Conservation (phyloP, 2,797 vertebrate genomes). For the Silurus aristotelis region DNA sequence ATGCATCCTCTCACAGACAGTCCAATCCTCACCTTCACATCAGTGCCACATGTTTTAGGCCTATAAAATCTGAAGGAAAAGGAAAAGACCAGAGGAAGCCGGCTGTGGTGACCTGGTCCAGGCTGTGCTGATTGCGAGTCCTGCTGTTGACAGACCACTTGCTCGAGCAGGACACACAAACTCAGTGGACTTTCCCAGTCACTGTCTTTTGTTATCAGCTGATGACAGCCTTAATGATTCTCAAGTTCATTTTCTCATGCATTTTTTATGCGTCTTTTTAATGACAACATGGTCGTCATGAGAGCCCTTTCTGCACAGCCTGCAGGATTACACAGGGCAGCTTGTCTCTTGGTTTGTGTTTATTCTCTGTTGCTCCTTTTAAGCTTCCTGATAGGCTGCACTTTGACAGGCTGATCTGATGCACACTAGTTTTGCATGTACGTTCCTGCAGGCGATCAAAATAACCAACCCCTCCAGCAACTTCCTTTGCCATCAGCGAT, state of each 20-base stretch:
- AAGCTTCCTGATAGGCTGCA: background rate
- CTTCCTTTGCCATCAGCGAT: slow-evolving; percentile 5
- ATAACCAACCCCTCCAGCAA: background rate
- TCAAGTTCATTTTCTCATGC: background rate
- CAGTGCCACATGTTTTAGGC: slow-evolving; percentile 30
- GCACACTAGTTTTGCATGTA: slow-evolving; percentile 50
- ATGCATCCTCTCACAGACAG: background rate
- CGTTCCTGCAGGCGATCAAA: slow-evolving; percentile 28
- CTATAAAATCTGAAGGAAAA: slow-evolving; percentile 48
- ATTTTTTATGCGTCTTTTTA: background rate
- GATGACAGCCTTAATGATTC: slow-evolving; percentile 9
- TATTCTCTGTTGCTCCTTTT: background rate
- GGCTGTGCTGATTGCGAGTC: slow-evolving; percentile 24
- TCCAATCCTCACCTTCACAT: background rate
- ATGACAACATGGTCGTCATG: background rate
- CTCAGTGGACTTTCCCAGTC: background rate
- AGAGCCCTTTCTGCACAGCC: background rate
- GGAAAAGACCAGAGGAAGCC: slow-evolving; percentile 50
- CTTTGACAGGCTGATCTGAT: background rate
- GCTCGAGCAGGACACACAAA: slow-evolving; percentile 7
- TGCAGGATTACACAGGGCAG: background rate
- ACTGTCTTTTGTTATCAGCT: background rate
- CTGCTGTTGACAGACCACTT: slow-evolving; percentile 35
- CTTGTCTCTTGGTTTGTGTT: background rate
- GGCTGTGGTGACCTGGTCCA: slow-evolving; percentile 9